Base-by-base conservation (phyloP, 2,888 invertebrate genomes). In the Margaritifera margaritifera region DNA sequence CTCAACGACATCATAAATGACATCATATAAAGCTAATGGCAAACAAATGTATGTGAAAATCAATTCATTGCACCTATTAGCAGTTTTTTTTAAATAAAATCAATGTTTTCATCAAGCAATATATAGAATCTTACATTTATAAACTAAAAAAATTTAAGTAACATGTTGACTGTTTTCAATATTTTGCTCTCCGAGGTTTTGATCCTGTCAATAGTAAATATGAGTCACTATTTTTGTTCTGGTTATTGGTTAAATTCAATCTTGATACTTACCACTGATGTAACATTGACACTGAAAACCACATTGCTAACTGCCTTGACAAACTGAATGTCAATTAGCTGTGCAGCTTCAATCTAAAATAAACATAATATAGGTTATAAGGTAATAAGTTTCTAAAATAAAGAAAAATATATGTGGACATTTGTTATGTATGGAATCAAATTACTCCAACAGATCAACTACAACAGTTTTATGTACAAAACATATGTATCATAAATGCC, bases 261-360 rank as follows among this genome's bases (percentile, higher is more conserved):
- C 5, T 20, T 51, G n/a, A 50, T 31, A 77, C 81, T 69, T 66
- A 84, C 84, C 68, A 69, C 54, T 22, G 63, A 51, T 0, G 76
- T 75, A 24, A 85, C 64, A n/a, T 61, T 42, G n/a, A 85, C 74
- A 31, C 68, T 64, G 50, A 77, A 62, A 19, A 75, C 71, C 25
- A 73, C 70, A 54, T 77, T 72, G 42, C 78, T 80, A n/a, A 78
- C 20, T 15, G 84, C 77, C 8, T 51, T 74, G 19, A 86, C 79
- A n/a, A 71, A 64, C n/a, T 67, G 51, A 61, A 42, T 68, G 60
- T 80, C 78, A 25, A 86, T 75, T 31, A 86, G 66, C 42, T 84
- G 81, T 19, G 81, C 78, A 4, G 81, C 79, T 25, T 75, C 76
- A 24, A 82, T 68, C 81, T 83, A 69, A 57, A 72, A 79, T 42